Evolutionary conservation across 2,888 invertebrate genomes (phyloP).

Genomic region (Dryomyza anilis): DNA sequence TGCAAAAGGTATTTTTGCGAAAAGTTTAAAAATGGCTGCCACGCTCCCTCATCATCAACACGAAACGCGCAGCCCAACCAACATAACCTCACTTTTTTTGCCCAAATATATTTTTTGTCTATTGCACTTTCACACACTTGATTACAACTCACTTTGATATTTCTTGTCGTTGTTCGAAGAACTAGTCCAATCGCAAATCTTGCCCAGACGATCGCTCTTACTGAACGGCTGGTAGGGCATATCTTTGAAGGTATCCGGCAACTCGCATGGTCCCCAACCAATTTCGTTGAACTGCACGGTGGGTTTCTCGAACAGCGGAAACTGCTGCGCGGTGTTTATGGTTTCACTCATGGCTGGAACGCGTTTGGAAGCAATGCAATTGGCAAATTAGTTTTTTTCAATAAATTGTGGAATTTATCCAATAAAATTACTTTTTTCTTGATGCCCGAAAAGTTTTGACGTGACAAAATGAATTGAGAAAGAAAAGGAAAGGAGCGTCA

Average conservation of each 20-base stretch:
- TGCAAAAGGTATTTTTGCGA: conserved; percentile 23
- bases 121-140: background rate
- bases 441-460: conserved; percentile 8
- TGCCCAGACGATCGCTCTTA: conserved; percentile 96
- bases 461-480: conserved; percentile 23
- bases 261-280: conserved; percentile 97
- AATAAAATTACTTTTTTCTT: background rate
- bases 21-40: conserved; percentile 41
- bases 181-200: conserved; percentile 99
- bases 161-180: conserved; percentile 91
- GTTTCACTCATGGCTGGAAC: conserved; percentile 44
- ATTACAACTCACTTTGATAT: conserved; percentile 68
- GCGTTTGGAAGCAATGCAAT: background rate
- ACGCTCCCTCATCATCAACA: conserved; percentile 41
- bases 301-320: conserved; percentile 48
- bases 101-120: conserved; percentile 8
- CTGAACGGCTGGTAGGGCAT: conserved; percentile 97
- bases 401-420: background rate
- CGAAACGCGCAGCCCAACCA: background rate
- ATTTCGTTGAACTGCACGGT: conserved; percentile 56
- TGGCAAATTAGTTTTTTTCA: background rate
- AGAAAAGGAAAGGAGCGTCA: conserved; percentile 6
- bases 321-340: conserved; percentile 46
- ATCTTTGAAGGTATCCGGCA: conserved; percentile 82
- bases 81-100: conserved; percentile 49